Percentiles rank a stretch among this genome's conserved stretches.
Evolutionary conservation across 2,797 vertebrate genomes (phyloP).

Genomic region (Phalanger gymnotis): DNA sequence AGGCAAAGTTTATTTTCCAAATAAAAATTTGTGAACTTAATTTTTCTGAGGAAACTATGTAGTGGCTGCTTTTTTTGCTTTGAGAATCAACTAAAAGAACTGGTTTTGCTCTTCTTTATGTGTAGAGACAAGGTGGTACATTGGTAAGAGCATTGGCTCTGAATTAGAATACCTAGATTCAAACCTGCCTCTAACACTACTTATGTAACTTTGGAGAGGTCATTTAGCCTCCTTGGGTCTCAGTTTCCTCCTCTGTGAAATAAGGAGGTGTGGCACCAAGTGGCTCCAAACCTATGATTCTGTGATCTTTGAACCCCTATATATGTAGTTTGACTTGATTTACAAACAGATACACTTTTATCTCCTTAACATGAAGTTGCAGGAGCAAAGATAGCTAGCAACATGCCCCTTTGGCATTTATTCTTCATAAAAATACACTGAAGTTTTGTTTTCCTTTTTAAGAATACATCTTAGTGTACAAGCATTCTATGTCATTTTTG

Average conservation of each 20-base stretch:
- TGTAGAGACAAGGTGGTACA: not conserved
- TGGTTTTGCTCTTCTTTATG: not conserved
- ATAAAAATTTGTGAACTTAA: conserved; percentile 15
- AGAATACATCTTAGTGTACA: conserved; percentile 6
- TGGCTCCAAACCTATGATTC: not conserved
- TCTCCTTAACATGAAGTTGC: conserved; percentile 34
- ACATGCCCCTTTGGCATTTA: conserved; percentile 14
- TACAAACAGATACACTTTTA: not conserved
- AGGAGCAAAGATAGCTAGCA: conserved; percentile 22
- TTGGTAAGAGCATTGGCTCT: not conserved
- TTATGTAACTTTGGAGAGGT: not conserved
- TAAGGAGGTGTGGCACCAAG: not conserved
- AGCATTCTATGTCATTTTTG: not conserved
- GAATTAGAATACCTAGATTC: not conserved
- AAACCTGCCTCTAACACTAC: not conserved
- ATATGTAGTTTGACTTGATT: not conserved
- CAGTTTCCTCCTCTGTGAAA: not conserved
- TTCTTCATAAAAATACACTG: conserved; percentile 28
- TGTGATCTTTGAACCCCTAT: not conserved
- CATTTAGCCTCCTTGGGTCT: not conserved
- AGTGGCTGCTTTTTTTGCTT: not conserved
- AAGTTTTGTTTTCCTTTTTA: conserved; percentile 46
- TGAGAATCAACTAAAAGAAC: not conserved
- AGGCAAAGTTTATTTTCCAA: conserved; percentile 4
- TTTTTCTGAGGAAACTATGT: not conserved